Conservation (phyloP, 2,888 invertebrate species). For the Melanchra persicariae region DNA sequence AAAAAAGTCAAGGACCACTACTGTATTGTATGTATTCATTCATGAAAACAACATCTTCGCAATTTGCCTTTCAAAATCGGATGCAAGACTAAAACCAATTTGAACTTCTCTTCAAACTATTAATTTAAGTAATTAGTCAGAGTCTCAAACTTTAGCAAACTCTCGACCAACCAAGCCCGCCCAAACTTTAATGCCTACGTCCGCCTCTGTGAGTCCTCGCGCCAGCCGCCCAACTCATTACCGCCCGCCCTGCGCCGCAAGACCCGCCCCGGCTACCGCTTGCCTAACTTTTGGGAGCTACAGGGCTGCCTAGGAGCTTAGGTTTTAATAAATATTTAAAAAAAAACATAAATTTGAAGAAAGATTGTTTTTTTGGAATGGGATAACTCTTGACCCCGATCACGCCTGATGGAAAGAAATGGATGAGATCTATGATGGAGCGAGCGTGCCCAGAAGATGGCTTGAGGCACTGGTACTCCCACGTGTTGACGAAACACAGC, state of each 20-base stretch:
- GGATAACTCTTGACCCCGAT: too few relatives aligned
- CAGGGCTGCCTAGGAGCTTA: slow-evolving; percentile 68
- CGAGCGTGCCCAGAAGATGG: too few relatives aligned
- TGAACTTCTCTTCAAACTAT: neutral
- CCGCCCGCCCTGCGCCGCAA: slow-evolving; percentile 80
- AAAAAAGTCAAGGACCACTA: too few relatives aligned
- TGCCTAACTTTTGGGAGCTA: slow-evolving; percentile 77
- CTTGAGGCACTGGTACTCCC: too few relatives aligned
- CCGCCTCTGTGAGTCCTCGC: slow-evolving; percentile 68
- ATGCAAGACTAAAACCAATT: neutral
- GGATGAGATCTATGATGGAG: too few relatives aligned
- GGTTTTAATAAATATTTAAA: slow-evolving; percentile 10
- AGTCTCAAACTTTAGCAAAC: slow-evolving; percentile 17
- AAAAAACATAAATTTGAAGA: neutral
- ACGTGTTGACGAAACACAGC: too few relatives aligned
- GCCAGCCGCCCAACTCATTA: slow-evolving; percentile 82
- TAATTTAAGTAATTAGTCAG: slow-evolving; percentile 16
- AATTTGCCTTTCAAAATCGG: neutral
- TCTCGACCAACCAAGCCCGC: slow-evolving; percentile 38
- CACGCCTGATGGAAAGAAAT: too few relatives aligned
- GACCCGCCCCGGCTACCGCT: slow-evolving; percentile 83
- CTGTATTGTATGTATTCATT: too few relatives aligned
- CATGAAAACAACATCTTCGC: neutral
- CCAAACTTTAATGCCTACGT: slow-evolving; percentile 65
- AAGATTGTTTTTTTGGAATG: too few relatives aligned